phyloP scores from a whole-genome alignment of 2,888 invertebrate genomes.

The Lasioglossum zephyrum region DNA sequence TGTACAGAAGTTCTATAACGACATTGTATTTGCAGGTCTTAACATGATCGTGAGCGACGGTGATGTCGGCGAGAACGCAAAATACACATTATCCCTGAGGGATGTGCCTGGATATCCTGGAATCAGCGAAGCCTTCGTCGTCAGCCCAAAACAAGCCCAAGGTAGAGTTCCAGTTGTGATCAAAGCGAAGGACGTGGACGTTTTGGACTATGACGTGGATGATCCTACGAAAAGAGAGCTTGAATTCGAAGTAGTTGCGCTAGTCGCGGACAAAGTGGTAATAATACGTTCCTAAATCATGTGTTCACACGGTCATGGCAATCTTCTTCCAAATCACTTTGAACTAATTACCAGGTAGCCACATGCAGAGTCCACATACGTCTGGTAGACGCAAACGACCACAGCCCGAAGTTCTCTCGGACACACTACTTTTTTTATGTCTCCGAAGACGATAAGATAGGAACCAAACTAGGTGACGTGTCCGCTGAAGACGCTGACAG shows the following conservation, averaged over 20 bases:
- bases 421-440: constrained; percentile 88
- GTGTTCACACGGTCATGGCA: neutral
- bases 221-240: constrained; percentile 87
- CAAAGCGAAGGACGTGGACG: constrained; percentile 88
- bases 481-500: constrained; percentile 90
- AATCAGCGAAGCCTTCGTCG: constrained; percentile 82
- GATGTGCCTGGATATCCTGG: constrained; percentile 85
- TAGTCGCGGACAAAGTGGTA: constrained; percentile 85
- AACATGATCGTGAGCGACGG: constrained; percentile 90
- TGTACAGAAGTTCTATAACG: neutral
- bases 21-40: constrained; percentile 84
- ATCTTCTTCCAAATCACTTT: neutral
- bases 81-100: constrained; percentile 87
- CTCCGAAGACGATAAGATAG: constrained; percentile 88
- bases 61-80: constrained; percentile 91
- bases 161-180: constrained; percentile 91
- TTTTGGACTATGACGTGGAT: constrained; percentile 90
- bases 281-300: neutral
- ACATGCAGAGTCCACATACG: constrained; percentile 87
- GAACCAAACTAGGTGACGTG: constrained; percentile 88
- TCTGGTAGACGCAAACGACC: constrained; percentile 92
- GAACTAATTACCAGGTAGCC: constrained; percentile 84
- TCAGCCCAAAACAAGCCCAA: constrained; percentile 89
- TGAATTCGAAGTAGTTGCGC: constrained; percentile 89
- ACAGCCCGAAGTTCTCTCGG: constrained; percentile 89